Evolutionary conservation across 2,113 vertebrate genomes (phyloP), one percentile per base, ranked within the genome.

Genomic region (Numida meleagris): DNA sequence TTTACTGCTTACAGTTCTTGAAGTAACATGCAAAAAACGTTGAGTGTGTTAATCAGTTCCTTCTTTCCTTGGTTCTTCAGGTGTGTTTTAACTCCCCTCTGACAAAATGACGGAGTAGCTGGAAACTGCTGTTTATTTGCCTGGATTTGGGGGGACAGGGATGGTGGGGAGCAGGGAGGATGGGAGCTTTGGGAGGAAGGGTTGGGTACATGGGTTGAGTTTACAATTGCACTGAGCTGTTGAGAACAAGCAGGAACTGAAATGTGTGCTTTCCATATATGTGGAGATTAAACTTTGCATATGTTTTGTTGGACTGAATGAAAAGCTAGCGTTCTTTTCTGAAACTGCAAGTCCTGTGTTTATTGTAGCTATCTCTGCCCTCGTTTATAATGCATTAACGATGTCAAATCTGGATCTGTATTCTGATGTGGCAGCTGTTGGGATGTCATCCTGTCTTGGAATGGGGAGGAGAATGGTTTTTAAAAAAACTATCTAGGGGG

Each of bases 1-100:
- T 87, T 94, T 84, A 63, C 46, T 75, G 74, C 89, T 94, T 78
- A 87, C 66, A 75, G 40, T 83, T 86, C 85, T 92, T 82, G 29
- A 77, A 61, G 58, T 36, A 78, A 88, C 42, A 4, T 76, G 77
- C 38, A 59, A 84, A 81, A 68, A 45, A 68, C 1, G 1, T 65
- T 21, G 18, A 36, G 29, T 27, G 2, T 38, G 93, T 89, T 87
- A 11, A 73, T 46, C 45, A 6, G 51, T 91, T 89, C 51, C 59
- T 84, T 40, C 89, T 68, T 67, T 74, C 46, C 72, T 59, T 61
- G 34, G n/a, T 25, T 76, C 73, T 55, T 18, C 36, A 31, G 78
- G 34, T 74, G 74, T 78, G 70, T 65, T 92, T 70, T 57, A 70
- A 70, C 61, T 93, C 51, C 19, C 4, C 24, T 82, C 62, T 5